phyloP scores from a whole-genome alignment of 2,888 invertebrate genomes.

The Antitype chi region DNA sequence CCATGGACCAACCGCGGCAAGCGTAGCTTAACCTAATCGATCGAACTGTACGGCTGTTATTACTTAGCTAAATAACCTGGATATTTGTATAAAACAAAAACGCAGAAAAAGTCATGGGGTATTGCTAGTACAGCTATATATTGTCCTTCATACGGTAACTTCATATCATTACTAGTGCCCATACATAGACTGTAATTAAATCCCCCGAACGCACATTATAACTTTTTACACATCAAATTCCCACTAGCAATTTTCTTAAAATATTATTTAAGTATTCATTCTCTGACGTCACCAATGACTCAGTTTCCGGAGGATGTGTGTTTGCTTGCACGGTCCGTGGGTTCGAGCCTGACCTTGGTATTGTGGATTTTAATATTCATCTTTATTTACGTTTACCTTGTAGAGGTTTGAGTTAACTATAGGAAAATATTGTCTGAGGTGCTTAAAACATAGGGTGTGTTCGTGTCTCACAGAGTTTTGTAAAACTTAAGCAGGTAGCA shows the following conservation, averaged over 20 bases:
- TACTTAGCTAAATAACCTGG: too few species aligned
- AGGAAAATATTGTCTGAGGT: slow-evolving; percentile 31
- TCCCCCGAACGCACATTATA: slow-evolving; percentile 2
- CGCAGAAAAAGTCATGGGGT: too few species aligned
- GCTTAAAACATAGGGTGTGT: background rate
- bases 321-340: slow-evolving; percentile 66
- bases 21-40: too few species aligned
- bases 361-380: slow-evolving; percentile 61
- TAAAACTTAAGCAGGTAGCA: slow-evolving; percentile 6
- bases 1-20: too few species aligned
- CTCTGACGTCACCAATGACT: slow-evolving; percentile 65
- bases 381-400: slow-evolving; percentile 59
- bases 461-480: slow-evolving; percentile 1
- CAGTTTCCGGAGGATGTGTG: slow-evolving; percentile 69
- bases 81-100: too few species aligned
- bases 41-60: too few species aligned
- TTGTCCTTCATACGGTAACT: background rate
- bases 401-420: slow-evolving; percentile 45
- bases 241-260: slow-evolving; percentile 48
- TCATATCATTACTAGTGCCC: slow-evolving; percentile 5
- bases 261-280: slow-evolving; percentile 41
- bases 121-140: background rate
- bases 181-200: slow-evolving; percentile 22
- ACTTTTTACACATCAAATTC: slow-evolving; percentile 26
- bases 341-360: slow-evolving; percentile 62